phyloP scores from a whole-genome alignment of 2,113 vertebrate species.

The Peromyscus californicus region DNA sequence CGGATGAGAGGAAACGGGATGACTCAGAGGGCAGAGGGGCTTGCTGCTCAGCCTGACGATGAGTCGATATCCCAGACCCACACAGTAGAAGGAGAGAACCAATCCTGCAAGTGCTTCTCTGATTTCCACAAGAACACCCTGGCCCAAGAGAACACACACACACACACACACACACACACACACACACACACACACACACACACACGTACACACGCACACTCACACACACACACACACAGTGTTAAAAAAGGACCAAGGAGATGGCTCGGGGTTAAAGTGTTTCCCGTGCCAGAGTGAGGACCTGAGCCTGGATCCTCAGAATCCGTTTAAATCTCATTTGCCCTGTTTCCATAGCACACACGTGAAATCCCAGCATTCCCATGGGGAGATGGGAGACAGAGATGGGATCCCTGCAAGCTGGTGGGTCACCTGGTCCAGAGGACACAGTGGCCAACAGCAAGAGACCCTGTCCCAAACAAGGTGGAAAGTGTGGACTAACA shows the following conservation, averaged over 20 bases:
- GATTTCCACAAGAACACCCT: not conserved
- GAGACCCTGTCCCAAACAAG: not conserved
- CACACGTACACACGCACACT: not conserved
- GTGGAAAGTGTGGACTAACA: not conserved
- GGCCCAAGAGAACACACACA: not conserved
- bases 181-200: not conserved
- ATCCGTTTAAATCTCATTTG: not conserved
- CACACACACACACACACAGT: not conserved
- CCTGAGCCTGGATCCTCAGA: not conserved
- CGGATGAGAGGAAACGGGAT: not conserved
- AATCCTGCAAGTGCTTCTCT: not conserved
- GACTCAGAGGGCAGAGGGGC: not conserved
- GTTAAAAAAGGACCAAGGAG: too few relatives aligned
- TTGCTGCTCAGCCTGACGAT: not conserved
- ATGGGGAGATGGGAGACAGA: not conserved
- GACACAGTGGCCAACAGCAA: not conserved
- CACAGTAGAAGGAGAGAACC: not conserved
- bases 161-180: not conserved
- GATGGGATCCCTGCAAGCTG: not conserved
- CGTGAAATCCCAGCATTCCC: not conserved
- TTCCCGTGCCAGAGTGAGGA: not conserved
- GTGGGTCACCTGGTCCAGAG: not conserved
- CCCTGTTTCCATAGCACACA: not conserved
- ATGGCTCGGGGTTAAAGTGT: not conserved
- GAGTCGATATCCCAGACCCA: not conserved